Percentiles rank a stretch among this genome's conserved stretches.
Evolutionary conservation across 2,888 invertebrate species (phyloP).

Genomic region (Aphelenchoides bicaudatus): DNA sequence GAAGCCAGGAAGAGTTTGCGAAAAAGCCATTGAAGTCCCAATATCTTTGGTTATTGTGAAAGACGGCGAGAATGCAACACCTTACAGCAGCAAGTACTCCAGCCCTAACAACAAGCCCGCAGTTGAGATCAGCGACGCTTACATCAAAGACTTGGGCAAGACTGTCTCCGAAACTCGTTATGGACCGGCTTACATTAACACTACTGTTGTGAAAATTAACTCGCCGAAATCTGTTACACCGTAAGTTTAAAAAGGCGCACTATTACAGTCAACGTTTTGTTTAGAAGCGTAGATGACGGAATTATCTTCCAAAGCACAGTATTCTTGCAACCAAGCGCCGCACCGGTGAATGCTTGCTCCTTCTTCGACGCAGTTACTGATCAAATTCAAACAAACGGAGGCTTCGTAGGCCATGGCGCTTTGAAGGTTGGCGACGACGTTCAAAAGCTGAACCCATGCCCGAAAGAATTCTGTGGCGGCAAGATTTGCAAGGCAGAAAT

Average conservation of each 20-base stretch:
- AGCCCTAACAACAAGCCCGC: slow-evolving; percentile 38
- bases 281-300: slow-evolving; percentile 29
- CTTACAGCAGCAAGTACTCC: slow-evolving; percentile 55
- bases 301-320: slow-evolving; percentile 34
- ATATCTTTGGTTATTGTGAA: slow-evolving; percentile 17
- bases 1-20: slow-evolving; percentile 49
- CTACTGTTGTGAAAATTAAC: slow-evolving; percentile 18
- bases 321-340: not conserved
- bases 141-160: slow-evolving; percentile 40
- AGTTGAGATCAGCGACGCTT: slow-evolving; percentile 54
- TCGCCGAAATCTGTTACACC: slow-evolving; percentile 10
- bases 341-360: slow-evolving; percentile 17
- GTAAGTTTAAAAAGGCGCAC: slow-evolving; percentile 4
- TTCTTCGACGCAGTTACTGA: slow-evolving; percentile 25
- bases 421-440: slow-evolving; percentile 53
- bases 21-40: slow-evolving; percentile 8
- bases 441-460: slow-evolving; percentile 54
- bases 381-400: slow-evolving; percentile 18
- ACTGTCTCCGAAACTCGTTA: slow-evolving; percentile 41
- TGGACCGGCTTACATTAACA: slow-evolving; percentile 42
- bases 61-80: slow-evolving; percentile 38
- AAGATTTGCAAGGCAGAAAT: slow-evolving; percentile 46
- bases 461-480: slow-evolving; percentile 49
- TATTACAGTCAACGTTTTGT: not conserved
- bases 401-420: slow-evolving; percentile 45